Evolutionary conservation across 2,113 vertebrate species (phyloP).

Genomic region (Myanophis thanlyinensis): DNA sequence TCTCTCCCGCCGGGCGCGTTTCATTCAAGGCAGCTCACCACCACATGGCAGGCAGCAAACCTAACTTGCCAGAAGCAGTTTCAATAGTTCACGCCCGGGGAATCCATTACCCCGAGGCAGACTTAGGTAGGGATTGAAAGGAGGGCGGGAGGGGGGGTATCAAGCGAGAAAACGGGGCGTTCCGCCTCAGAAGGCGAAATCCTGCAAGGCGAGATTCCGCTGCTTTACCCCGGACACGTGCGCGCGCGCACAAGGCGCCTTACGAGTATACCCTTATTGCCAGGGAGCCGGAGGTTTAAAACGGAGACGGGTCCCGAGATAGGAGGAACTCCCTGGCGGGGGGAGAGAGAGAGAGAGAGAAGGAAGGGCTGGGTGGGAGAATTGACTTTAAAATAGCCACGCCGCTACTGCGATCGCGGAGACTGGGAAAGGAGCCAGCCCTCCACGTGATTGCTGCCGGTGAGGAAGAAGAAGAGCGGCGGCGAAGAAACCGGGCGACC

Average conservation of each 20-base stretch:
- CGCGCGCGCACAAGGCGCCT: not conserved
- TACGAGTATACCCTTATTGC: not conserved
- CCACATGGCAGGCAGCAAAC: not conserved
- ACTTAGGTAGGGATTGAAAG: not conserved
- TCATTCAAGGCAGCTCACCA: constrained; percentile 1
- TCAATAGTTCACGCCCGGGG: not conserved
- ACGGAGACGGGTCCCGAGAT: not conserved
- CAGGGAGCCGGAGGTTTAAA: not conserved
- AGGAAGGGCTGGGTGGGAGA: not conserved
- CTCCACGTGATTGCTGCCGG: constrained; percentile 31
- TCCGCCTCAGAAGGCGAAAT: not conserved
- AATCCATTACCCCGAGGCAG: not conserved
- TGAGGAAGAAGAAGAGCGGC: not conserved
- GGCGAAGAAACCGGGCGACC: not conserved
- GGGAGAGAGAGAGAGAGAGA: not conserved
- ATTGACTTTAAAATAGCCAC: constrained; percentile 52
- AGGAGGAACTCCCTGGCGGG: constrained; percentile 30
- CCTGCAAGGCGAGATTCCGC: not conserved
- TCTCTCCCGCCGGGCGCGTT: not conserved
- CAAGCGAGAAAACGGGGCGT: no score
- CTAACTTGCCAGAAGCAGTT: not conserved
- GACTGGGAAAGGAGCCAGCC: constrained; percentile 23
- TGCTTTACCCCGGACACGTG: not conserved
- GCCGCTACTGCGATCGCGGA: constrained; percentile 12
- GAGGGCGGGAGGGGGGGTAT: rapidly evolving